Conservation (phyloP, 1,140 invertebrate genomes). For the Procambarus clarkii region DNA sequence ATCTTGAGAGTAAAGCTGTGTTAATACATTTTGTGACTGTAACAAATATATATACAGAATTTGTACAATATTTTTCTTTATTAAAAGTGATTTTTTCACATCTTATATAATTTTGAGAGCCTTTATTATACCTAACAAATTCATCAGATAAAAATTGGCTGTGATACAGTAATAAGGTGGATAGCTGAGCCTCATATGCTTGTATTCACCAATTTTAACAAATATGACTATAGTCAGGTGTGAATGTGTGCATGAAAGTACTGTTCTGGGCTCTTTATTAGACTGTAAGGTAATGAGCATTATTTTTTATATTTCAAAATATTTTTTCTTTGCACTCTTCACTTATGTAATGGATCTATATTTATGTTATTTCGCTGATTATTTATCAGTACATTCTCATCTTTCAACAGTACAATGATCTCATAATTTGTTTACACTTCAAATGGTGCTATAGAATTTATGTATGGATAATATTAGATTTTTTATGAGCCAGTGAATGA, state of each 20-base stretch:
- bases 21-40: neutral
- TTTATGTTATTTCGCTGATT: neutral
- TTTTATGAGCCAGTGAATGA: neutral
- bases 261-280: neutral
- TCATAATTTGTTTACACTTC: neutral
- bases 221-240: neutral
- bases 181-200: neutral
- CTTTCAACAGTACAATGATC: neutral
- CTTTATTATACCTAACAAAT: neutral
- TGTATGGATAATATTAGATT: neutral
- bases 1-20: no score
- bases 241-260: neutral
- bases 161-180: constrained; percentile 2
- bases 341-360: neutral
- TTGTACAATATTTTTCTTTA: constrained; percentile 5
- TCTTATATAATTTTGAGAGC: neutral
- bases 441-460: constrained; percentile 11
- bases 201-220: neutral
- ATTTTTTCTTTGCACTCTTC: neutral
- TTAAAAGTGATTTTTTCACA: neutral
- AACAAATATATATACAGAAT: neutral
- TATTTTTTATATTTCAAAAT: neutral
- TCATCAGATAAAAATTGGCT: neutral
- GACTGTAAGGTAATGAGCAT: neutral
- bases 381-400: neutral